These are phyloP conservation scores for Cassiopea xamachana DNA, from an alignment of 30 jellyfish, hydroid and myxozoan species.

Conservation along the genomic window DNA sequence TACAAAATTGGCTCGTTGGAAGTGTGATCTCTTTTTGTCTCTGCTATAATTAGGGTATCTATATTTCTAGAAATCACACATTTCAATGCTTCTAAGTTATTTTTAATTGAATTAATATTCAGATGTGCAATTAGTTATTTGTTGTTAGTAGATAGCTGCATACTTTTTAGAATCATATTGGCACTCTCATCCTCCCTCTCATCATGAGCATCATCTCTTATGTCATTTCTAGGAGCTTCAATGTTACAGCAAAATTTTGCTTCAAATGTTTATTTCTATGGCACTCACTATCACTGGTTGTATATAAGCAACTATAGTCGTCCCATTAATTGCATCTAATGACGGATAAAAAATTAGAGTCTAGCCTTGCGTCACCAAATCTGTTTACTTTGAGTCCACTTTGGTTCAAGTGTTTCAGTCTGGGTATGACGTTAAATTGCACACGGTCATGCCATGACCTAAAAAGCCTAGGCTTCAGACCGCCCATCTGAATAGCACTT, in stretches of 20 bases:
- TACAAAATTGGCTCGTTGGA: conserved; percentile 20
- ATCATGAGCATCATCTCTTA: not conserved
- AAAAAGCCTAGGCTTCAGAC: too few relatives aligned
- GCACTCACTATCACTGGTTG: not conserved
- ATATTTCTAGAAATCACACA: not conserved
- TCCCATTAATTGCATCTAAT: not conserved
- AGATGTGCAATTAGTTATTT: not conserved
- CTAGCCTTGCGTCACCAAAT: not conserved
- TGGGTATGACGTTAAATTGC: too few relatives aligned
- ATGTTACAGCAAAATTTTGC: not conserved
- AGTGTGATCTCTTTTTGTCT: conserved; percentile 33
- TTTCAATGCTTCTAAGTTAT: not conserved
- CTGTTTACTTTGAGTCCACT: not conserved
- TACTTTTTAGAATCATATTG: not conserved
- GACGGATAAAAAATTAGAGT: not conserved
- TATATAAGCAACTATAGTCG: not conserved
- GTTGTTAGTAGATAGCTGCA: not conserved
- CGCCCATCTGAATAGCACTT: too few relatives aligned
- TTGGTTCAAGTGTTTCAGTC: not conserved
- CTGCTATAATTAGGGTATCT: conserved; percentile 3
- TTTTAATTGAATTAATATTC: not conserved
- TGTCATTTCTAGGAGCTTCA: not conserved
- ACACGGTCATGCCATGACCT: too few relatives aligned
- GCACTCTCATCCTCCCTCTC: not conserved
- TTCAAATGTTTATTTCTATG: not conserved